Percentiles rank a stretch among this genome's conserved stretches.
These are phyloP conservation scores for Parasteatoda lunata DNA, from an alignment of 2,888 invertebrate species.

Conservation along the genomic window DNA sequence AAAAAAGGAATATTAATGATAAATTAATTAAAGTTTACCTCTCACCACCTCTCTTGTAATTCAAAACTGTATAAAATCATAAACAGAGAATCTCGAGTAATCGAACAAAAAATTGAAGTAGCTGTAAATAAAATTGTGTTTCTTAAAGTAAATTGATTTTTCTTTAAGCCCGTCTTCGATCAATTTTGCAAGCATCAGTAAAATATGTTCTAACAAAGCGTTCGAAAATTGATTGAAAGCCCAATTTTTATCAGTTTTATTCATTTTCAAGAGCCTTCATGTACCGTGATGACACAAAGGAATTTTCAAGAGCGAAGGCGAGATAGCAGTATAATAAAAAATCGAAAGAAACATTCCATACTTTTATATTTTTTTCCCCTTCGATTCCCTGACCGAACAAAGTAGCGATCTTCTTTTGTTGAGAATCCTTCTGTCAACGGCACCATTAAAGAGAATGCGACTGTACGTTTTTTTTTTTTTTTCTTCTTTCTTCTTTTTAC, in stretches of 20 bases:
- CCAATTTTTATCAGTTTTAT: neutral
- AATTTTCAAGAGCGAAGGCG: neutral
- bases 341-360: conserved; percentile 14
- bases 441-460: conserved; percentile 57
- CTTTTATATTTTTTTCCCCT: conserved; percentile 9
- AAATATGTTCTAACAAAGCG: neutral
- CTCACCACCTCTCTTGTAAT: too few relatives aligned
- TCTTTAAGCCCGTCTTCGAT: too few relatives aligned
- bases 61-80: too few relatives aligned
- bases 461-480: conserved; percentile 40
- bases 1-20: too few relatives aligned
- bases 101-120: too few relatives aligned
- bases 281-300: neutral
- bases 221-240: neutral
- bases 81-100: too few relatives aligned
- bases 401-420: conserved; percentile 53
- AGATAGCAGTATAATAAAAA: conserved; percentile 10
- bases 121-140: too few relatives aligned
- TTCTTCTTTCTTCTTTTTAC: conserved; percentile 25
- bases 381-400: conserved; percentile 44
- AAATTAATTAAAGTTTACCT: too few relatives aligned
- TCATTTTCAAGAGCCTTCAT: neutral
- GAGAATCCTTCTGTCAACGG: conserved; percentile 51
- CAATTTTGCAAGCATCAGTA: too few relatives aligned
- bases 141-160: too few relatives aligned